Evolutionary conservation across 2,113 vertebrate genomes (phyloP).

Genomic region (Engraulis encrasicolus): DNA sequence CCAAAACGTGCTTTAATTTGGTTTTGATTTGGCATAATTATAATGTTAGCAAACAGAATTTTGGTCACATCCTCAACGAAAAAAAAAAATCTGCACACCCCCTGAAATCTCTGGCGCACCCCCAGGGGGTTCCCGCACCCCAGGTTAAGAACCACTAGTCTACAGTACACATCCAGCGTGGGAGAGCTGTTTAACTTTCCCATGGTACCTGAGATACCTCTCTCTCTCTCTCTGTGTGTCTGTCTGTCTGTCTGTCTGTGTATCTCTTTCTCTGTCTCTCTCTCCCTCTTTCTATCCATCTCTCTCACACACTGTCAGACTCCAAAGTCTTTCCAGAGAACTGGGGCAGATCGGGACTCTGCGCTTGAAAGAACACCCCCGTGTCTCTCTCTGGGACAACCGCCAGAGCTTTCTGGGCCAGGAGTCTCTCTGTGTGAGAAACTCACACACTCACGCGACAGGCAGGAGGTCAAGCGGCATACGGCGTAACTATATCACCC

Average conservation of each 20-base stretch:
- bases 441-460: slow-evolving; percentile 11
- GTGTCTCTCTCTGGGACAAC: slow-evolving; percentile 7
- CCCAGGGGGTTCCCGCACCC: too few species aligned
- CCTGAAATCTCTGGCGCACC: too few species aligned
- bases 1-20: too few species aligned
- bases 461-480: neutral
- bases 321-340: neutral
- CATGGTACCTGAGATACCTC: neutral
- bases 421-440: slow-evolving; percentile 1
- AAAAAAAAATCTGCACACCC: too few species aligned
- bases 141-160: too few species aligned
- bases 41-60: too few species aligned
- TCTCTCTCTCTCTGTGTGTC: neutral
- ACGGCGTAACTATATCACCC: neutral
- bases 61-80: too few species aligned
- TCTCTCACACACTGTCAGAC: neutral
- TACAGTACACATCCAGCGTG: too few species aligned
- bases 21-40: too few species aligned
- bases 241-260: neutral
- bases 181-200: neutral
- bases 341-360: neutral
- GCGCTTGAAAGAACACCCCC: neutral
- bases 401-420: neutral
- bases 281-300: neutral
- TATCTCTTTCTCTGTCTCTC: neutral